Evolutionary conservation across 1,140 invertebrate species (phyloP).

Genomic region (Kradibia gibbosae): DNA sequence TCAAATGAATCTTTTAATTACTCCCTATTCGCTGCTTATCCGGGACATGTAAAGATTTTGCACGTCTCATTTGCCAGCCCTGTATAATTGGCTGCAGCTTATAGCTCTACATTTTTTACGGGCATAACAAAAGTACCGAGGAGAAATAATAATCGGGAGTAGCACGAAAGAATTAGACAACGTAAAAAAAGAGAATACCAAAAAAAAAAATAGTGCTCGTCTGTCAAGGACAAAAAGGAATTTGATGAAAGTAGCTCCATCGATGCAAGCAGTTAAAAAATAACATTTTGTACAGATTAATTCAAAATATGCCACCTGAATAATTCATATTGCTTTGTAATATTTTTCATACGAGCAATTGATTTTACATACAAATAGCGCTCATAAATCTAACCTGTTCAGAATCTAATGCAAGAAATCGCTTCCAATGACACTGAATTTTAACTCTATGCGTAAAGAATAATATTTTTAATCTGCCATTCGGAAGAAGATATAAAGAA

Average conservation of each 20-base stretch:
- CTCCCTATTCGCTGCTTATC: not conserved
- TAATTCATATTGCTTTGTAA: not conserved
- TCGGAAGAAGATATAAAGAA: not conserved
- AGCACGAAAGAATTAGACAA: not conserved
- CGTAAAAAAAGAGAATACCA: not conserved
- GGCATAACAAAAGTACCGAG: not conserved
- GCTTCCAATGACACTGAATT: not conserved
- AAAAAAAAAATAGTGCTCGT: not conserved
- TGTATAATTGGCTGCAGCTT: not conserved
- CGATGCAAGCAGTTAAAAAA: not conserved
- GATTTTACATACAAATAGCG: not conserved
- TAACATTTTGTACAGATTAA: not conserved
- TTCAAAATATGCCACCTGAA: not conserved
- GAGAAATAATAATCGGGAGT: not conserved
- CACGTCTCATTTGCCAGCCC: not conserved
- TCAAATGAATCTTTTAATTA: slow-evolving; percentile 23
- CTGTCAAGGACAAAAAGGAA: not conserved
- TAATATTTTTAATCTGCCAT: not conserved
- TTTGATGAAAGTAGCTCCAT: not conserved
- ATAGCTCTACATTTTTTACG: not conserved
- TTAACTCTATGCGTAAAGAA: not conserved
- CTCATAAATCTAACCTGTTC: not conserved
- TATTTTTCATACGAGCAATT: not conserved
- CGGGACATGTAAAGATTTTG: slow-evolving; percentile 4
- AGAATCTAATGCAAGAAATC: not conserved